phyloP scores from a whole-genome alignment of 2,888 invertebrate genomes.

The Agrochola lota region DNA sequence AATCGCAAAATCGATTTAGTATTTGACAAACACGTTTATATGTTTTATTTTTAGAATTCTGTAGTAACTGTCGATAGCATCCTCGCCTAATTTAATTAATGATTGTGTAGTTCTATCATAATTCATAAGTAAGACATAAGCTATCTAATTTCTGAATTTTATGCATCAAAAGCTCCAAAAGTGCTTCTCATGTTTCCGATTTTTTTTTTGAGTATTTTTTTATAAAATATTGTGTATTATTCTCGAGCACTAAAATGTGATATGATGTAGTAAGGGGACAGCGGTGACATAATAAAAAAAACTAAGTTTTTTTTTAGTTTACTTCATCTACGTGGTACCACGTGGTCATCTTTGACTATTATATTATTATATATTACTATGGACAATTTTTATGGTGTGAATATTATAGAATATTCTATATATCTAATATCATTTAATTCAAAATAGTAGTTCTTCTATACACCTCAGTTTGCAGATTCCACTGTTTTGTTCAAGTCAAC shows the following conservation, averaged over 20 bases:
- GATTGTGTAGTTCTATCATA: not conserved
- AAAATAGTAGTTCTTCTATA: not conserved
- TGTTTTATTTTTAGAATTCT: not conserved
- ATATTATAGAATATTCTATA: no score
- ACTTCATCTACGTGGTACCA: no score
- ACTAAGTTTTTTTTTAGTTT: no score
- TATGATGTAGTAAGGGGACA: not conserved
- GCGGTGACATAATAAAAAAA: no score
- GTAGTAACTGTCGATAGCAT: not conserved
- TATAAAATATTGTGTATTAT: no score
- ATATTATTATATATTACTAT: no score
- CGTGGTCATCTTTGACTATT: no score
- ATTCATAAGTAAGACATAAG: not conserved
- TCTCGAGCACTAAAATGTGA: not conserved
- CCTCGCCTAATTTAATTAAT: not conserved
- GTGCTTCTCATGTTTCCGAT: not conserved
- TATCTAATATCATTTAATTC: no score
- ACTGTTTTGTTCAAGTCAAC: not conserved
- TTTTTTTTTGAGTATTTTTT: not conserved
- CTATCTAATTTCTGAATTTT: no score
- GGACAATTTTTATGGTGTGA: no score
- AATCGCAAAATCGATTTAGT: conserved; percentile 15
- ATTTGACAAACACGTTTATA: conserved; percentile 1
- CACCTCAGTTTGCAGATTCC: not conserved
- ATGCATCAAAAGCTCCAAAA: not conserved